Evolutionary conservation across 2,797 vertebrate species (phyloP), one percentile per base, ranked within the genome.

Genomic region (Linurgus olivaceus): DNA sequence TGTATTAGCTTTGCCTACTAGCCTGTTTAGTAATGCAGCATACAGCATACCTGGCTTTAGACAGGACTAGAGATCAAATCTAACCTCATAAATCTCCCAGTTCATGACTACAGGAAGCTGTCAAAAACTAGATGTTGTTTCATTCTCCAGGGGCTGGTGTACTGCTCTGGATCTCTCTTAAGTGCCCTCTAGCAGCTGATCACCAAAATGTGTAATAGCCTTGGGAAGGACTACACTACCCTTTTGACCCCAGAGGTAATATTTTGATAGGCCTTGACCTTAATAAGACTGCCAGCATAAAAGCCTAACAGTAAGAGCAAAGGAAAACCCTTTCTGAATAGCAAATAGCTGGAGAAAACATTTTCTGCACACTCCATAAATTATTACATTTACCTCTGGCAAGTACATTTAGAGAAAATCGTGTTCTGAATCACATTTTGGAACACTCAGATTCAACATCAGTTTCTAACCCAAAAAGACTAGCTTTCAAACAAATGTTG

Each of bases 61-160:
- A 96, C 85, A 88, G 90, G 77, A 94, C 94, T 94, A 88, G 92
- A 95, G 94, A 97, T 96, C 92, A 97, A 93, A 96, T 94, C 90
- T 96, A 96, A 94, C 68, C 91, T 96, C 92, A 97, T 97, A 96
- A 97, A 97, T 97, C 95, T 97, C 94, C 87, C 66, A 86, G 47
- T 96, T 96, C 94, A 86, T 94, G 93, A 89, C 95, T 94, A 94
- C 66, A 90, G 70, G 66, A 96, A 93, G 70, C 93, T 96, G 96
- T 96, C 96, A 97, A 94, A 96, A 97, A 84, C 88, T 93, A 94
- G 94, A 93, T 96, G 94, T 94, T 95, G 55, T 93, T 96, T 86
- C 47, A 62, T 81, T 94, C 96, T 96, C 95, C 47, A 66, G 90
- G 68, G 96, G 51, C 63, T 94, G 59, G 11, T 65, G 65, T 68